Evolutionary conservation across 2,113 vertebrate species (phyloP), one percentile per base, ranked within the genome.

Genomic region (Bucco capensis): DNA sequence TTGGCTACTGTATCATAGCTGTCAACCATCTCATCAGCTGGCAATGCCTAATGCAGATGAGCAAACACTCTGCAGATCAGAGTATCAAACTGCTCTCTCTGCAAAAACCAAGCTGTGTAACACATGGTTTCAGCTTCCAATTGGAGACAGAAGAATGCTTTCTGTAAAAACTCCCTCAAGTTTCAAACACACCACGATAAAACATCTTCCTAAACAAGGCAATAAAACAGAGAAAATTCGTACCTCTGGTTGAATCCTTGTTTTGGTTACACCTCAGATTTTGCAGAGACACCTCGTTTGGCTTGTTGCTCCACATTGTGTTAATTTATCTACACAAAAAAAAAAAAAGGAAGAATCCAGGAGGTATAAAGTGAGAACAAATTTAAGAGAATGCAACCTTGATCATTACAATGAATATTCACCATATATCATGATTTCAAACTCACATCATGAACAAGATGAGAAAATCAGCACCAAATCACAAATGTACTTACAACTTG

Each of bases 301-400:
- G 96, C 84, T 96, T 98, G 94, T 94, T 98, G 95, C 97, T 98
- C 98, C 97, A 98, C 99, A 99, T 99, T 9, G 56, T 98, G 97
- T 95, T 94, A 94, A 85, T 94, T 98, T 96, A 98, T 96, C 98
- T 98, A 88, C 22, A 95, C 96, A 95, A 56, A 46, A 42, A 18
- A 19, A 0, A 83, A 14, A 56, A 42, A 83, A 0, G 5, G 92
- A 69, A 94, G 51, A 44, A 54, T 50, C 46, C 35, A 54, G 88
- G 78, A 83, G 25, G 17, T 7, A 53, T 37, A 70, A 84, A 74
- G 24, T 16, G 70, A 83, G 33, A 86, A 33, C 38, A 71, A 77
- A 75, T 7, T 7, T 33, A 44, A 78, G 44, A 66, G 22, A 86
- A 54, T 7, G 50, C 10, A 73, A 57, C 8, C 44, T 64, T 30